Evolutionary conservation across 2,113 vertebrate genomes (phyloP), one percentile per base, ranked within the genome.

Genomic region (Aspidoscelis tigris): DNA sequence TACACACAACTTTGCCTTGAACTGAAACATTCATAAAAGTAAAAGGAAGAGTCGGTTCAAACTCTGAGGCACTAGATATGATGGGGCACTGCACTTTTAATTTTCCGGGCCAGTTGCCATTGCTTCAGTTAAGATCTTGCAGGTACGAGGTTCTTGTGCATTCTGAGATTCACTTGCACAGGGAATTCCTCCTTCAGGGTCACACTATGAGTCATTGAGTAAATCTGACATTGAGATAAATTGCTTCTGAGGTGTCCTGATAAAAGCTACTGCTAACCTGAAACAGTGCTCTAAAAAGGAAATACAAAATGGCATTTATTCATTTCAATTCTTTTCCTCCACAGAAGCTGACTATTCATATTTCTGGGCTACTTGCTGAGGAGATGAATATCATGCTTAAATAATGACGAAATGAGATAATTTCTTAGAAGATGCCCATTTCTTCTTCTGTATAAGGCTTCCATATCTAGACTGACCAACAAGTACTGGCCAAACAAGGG

Each of bases 271-370:
- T 7, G 44, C 41, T 79, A 64, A 78, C 73, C 86, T 84, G 74
- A 47, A 88, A 33, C 2, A 43, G 75, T 43, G 79, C 4, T 4
- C 44, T 65, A 1, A 70, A 55, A 16, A 69, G 82, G 73, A 39
- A 1, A 74, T 3, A 71, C 78, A 5, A 2, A 64, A 4, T 14
- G 1, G 66, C 77, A 22, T 80, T 90, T 0, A 41, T 87, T 87
- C 5, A 41, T 86, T 85, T 88, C 86, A 0, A 81, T 87, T 9
- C 76, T 10, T 79, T 20, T 43, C 9, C 33, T 16, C 55, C 80
- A 84, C 79, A 95, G 92, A 92, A 94, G 93, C 77, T 93, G 55
- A 82, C 10, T 81, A 61, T 95, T 50, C 0, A 8, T 53, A 87
- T 95, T 90, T 93, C 88, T 82, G 75, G 64, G 70, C 85, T 89